Evolutionary conservation across 1,140 invertebrate genomes (phyloP).

Genomic region (Acromyrmex charruanus): DNA sequence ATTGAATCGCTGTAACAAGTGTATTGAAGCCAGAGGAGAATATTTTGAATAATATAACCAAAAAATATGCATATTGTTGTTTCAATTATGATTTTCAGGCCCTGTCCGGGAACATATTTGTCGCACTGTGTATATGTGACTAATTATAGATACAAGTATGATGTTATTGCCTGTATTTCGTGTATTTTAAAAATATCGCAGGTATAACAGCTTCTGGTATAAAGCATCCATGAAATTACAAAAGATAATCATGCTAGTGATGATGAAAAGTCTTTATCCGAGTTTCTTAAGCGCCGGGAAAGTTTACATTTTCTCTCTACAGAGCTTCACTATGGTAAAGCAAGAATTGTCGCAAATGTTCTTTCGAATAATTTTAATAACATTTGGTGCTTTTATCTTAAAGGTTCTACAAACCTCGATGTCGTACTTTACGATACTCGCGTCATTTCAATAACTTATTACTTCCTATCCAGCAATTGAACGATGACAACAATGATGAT

Average conservation of each 20-base stretch:
- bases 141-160: too few relatives aligned
- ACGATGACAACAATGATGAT: too few relatives aligned
- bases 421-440: constrained; percentile 46
- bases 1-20: too few relatives aligned
- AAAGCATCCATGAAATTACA: constrained; percentile 15
- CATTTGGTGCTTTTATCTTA: not conserved
- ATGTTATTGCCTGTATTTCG: not conserved
- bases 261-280: constrained; percentile 17
- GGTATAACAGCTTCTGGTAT: constrained; percentile 29
- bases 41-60: too few relatives aligned
- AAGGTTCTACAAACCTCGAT: constrained; percentile 53
- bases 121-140: too few relatives aligned
- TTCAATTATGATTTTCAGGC: too few relatives aligned
- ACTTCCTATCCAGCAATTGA: too few relatives aligned
- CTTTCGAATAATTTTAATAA: not conserved
- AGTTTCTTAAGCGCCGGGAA: constrained; percentile 34
- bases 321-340: constrained; percentile 40
- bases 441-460: constrained; percentile 8
- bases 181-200: not conserved
- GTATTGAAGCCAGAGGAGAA: too few relatives aligned
- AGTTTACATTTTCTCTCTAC: constrained; percentile 45
- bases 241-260: not conserved
- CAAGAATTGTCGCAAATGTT: not conserved
- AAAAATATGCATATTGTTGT: too few relatives aligned
- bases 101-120: too few relatives aligned